Percentiles rank a stretch among this genome's conserved stretches.
These are phyloP conservation scores for Bujurquina vittata DNA, from an alignment of 2,113 vertebrate genomes.

Conservation along the genomic window DNA sequence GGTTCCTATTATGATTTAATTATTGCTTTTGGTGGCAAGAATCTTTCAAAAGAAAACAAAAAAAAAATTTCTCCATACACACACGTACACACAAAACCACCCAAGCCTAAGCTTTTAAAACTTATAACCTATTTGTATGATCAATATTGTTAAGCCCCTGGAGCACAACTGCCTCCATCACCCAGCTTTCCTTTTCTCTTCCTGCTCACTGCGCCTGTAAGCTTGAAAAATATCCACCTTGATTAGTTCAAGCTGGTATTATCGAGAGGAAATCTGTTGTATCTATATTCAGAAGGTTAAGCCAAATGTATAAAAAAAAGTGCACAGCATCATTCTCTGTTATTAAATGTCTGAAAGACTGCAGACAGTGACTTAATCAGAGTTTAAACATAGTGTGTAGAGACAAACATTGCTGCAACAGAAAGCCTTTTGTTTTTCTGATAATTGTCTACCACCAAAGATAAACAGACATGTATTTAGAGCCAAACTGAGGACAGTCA, in stretches of 20 bases:
- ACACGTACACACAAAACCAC: not conserved
- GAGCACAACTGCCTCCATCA: constrained; percentile 19
- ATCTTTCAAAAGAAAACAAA: not conserved
- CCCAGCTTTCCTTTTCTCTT: constrained; percentile 25
- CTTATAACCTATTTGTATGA: constrained; percentile 21
- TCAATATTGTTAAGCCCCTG: constrained; percentile 44
- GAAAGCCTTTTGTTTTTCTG: constrained; percentile 23
- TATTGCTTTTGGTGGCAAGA: not conserved
- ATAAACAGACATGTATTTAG: constrained; percentile 31
- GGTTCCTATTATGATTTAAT: not conserved
- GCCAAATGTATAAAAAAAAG: constrained; percentile 10
- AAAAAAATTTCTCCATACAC: not conserved
- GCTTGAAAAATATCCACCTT: constrained; percentile 48
- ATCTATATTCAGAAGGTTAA: constrained; percentile 14
- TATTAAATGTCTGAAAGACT: constrained; percentile 2
- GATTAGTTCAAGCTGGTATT: constrained; percentile 45
- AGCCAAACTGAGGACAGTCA: not conserved
- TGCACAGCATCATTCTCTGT: not conserved
- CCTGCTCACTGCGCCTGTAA: constrained; percentile 23
- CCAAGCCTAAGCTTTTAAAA: constrained; percentile 13
- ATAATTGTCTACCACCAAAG: constrained; percentile 35
- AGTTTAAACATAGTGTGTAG: constrained; percentile 25
- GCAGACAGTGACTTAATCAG: constrained; percentile 24
- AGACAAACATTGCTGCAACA: constrained; percentile 26
- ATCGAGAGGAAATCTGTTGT: constrained; percentile 29